Evolutionary conservation across 2,888 invertebrate genomes (phyloP), one percentile per base, ranked within the genome.

Genomic region (Mycalesis mineus): DNA sequence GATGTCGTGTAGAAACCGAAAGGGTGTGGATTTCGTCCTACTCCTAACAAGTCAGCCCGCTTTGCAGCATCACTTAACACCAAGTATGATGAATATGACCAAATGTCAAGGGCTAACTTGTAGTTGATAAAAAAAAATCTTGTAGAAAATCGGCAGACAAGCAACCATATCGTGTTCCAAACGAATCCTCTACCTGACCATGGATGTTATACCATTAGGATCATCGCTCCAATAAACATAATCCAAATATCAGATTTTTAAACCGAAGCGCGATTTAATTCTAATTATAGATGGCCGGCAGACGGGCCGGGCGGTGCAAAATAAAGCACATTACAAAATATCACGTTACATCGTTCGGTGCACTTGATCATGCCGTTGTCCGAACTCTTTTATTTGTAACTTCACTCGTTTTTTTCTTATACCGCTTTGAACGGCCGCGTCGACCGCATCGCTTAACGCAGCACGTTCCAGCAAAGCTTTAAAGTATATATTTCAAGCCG

Each of bases 301-400:
- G 64, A 52, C 58, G 68, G 50, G 55, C 67, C 66, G 63, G 62
- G 59, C 62, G 64, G 50, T 54, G 60, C 64, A 53, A 57, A 74
- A 78, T 82, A 80, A 79, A 74, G 79, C 78, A 75, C 79, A 74
- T 74, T 68, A 76, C 75, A 74, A 72, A 77, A 77, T 87, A 86
- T 88, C 88, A 73, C 72, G 78, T 88, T 87, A 85, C 88, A 82
- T 80, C 80, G 79, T 67, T 80, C 81, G 79, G 82, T 80, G 78
- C 80, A 84, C 84, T 85, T 87, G 87, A 87, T 86, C 86, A 84
- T 84, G 80, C 79, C 78, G 84, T 82, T 81, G 83, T 82, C 82
- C 72, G 68, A 62, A 61, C 73, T 79, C 74, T 80, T 83, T 84
- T 87, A 80, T 85, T 84, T 83, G 75, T 78, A 64, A 72, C 69